phyloP scores from a whole-genome alignment of 2,113 vertebrate species.

The Mixornis gularis region DNA sequence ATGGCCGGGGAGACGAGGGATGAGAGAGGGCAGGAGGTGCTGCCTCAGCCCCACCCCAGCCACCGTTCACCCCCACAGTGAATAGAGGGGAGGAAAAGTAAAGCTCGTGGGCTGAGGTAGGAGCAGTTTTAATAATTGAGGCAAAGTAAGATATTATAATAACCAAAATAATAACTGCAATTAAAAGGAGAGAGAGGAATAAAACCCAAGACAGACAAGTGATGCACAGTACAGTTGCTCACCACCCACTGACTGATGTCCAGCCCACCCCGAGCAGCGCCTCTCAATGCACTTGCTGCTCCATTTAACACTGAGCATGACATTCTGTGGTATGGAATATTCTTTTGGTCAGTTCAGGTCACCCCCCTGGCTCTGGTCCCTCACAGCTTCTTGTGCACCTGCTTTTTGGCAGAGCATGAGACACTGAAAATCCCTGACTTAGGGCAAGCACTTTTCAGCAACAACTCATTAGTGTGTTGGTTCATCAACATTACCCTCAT shows the following conservation, averaged over 20 bases:
- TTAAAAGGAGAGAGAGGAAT: not conserved
- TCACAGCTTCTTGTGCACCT: not conserved
- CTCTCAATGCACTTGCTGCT: fast-evolving
- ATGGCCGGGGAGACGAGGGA: not conserved
- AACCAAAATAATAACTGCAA: not conserved
- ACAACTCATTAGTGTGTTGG: not conserved
- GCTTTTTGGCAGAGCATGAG: not conserved
- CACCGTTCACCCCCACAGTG: too few species aligned
- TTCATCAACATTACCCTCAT: not conserved
- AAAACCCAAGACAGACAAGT: not conserved
- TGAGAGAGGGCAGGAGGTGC: fast-evolving
- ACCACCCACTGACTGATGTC: not conserved
- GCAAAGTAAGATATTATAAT: too few species aligned
- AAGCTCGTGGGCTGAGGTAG: not conserved
- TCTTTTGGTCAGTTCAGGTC: not conserved
- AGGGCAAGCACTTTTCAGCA: not conserved
- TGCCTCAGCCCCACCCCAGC: not conserved
- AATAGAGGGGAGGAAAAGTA: fast-evolving
- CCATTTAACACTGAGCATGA: not conserved
- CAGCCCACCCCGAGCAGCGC: not conserved
- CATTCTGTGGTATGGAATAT: not conserved
- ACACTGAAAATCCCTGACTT: not conserved
- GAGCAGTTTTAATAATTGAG: not conserved
- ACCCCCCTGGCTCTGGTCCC: not conserved
- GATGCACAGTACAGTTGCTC: not conserved